Percentiles rank a stretch among this genome's conserved stretches.
Conservation (phyloP, 1,140 invertebrate genomes). For the Lepidurus packardi region DNA sequence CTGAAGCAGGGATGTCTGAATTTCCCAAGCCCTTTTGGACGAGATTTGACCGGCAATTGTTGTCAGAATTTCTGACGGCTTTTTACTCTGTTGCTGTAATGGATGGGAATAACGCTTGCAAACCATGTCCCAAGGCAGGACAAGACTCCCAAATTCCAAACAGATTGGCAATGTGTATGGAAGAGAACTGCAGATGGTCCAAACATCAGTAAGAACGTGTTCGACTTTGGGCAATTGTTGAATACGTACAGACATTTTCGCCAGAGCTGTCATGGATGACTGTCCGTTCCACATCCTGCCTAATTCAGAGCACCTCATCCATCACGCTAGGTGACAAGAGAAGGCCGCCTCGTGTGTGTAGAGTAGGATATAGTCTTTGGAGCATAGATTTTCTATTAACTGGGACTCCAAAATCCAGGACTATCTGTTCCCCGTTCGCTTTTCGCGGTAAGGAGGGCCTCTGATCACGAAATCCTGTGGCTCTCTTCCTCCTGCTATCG, state of each 20-base stretch:
- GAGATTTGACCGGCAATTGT: background rate
- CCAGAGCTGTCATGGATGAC: background rate
- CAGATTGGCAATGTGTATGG: background rate
- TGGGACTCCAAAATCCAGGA: background rate
- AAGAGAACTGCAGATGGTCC: background rate
- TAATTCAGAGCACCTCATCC: conserved; percentile 14
- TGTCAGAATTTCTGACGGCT: background rate
- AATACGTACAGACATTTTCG: background rate
- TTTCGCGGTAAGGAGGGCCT: background rate
- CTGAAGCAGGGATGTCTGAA: no score
- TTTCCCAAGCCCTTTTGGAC: no score
- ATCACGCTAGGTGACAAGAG: background rate
- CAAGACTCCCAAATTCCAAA: background rate
- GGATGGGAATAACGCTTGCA: background rate
- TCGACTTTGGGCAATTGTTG: background rate
- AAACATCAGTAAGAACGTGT: background rate
- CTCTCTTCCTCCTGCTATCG: background rate
- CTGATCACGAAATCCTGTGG: background rate
- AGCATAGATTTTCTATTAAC: background rate
- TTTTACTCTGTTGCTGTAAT: background rate
- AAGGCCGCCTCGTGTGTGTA: background rate
- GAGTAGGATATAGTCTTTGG: background rate
- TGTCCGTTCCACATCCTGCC: background rate
- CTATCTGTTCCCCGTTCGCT: background rate
- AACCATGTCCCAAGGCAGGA: background rate